Base-by-base conservation (phyloP, 2,888 invertebrate species). In the Drosophila barbarae region DNA sequence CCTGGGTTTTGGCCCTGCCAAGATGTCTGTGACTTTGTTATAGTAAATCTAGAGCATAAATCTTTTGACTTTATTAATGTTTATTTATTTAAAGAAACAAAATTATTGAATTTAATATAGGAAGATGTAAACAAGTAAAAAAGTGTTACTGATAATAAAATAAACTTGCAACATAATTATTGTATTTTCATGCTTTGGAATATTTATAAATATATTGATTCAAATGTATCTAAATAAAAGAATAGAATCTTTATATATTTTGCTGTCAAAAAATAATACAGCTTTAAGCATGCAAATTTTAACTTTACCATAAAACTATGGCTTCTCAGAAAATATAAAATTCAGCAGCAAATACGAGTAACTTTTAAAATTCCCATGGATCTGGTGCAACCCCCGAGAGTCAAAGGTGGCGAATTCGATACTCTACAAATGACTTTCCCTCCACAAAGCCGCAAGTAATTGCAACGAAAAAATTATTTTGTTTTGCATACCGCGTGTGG, bases 401-500 rank as follows among this genome's bases (percentile, higher is more conserved):
- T 53, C 28, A 54, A 21, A 49, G 49, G 28, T 53, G 53, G 23
- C 30, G 8, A 53, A 53, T 23, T 32, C 49, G 21, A 50, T 50
- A 35, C 35, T 21, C 21, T 13, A 2, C 46, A 5, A 52, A 52
- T 51, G 52, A 30, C 55, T 56, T 56, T 52, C 56, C 53, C 49
- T 50, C 49, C 54, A 7, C 52, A 18, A 28, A 30, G 26, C 57
- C 38, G 58, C 32, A 42, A 44, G 30, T 39, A 59, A 32, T 47
- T 39, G 70, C 26, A 41, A 49, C 38, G 36, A 15, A 28, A 36
- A 39, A 12, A 23, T 26, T 35, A 32, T 46, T 49, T 39, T 18
- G 36, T 61, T 68, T 69, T 53, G 67, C 63, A 53, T 49, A 49
- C 49, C 70, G 23, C 61, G 28, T 47, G 28, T 30, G 36, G 38